Evolutionary conservation across 1,140 invertebrate genomes (phyloP), one percentile per base, ranked within the genome.

Genomic region (Apocrypta bakeri): DNA sequence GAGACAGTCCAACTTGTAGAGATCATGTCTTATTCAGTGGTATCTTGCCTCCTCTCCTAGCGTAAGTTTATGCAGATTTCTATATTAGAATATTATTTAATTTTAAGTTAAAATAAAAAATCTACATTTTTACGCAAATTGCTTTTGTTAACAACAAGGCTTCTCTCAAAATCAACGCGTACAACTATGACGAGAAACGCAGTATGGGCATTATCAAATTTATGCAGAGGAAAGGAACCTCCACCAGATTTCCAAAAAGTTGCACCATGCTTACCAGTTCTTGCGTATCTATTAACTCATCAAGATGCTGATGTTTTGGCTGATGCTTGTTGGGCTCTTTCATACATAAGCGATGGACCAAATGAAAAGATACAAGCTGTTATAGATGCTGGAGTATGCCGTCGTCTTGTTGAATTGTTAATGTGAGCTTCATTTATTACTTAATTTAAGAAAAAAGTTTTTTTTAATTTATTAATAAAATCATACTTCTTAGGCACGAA

Each of bases 321-420:
- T 76, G 98, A 99, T 93, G 95, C 98, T 8, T 99, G 98, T 91
- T 99, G 98, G 91, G 90, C 91, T 63, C 83, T 92, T n/a, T 96
- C 97, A 56, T 99, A 99, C 90, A 91, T 99, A 40, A 98, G 97
- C 12, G 98, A 99, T 92, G 98, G 98, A 68, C 97, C 98, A 40
- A 99, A 99, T 92, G 98, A 99, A 85, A 99, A 99, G 93, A 99
- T 99, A 87, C 98, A 99, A 92, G 96, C 97, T 79, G 98, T 99
- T 56, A 98, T 99, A 84, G 97, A 99, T 93, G 96, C 98, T 66
- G 98, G 98, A 2, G 98, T 99, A 56, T 99, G 97, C 89, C 93
- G 97, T 84, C 94, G 98, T 87, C 94, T 99, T 40, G 98, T 99
- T 2, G 98, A 99, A 93, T 92, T 99, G 63, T 93, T 99, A 31